Percentiles rank a stretch among this genome's conserved stretches.
These are phyloP conservation scores for Temnopleurus reevesii DNA, from an alignment of 53 echinoderm and acorn worm genomes.

Conservation along the genomic window DNA sequence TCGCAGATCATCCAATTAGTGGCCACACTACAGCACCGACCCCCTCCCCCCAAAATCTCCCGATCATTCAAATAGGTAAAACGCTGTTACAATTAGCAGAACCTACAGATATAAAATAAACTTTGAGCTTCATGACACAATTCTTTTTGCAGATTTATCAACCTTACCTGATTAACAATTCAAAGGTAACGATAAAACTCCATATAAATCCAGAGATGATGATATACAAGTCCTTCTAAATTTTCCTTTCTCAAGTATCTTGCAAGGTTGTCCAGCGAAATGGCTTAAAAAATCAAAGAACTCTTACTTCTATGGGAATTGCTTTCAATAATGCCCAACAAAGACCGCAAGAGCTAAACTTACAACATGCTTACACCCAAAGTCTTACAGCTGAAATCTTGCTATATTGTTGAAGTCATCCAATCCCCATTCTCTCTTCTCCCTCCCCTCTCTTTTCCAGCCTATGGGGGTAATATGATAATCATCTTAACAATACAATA, in stretches of 20 bases:
- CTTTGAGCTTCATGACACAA: too few species aligned
- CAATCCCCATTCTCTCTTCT: not conserved
- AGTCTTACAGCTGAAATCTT: not conserved
- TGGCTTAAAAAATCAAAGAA: not conserved
- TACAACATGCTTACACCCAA: too few species aligned
- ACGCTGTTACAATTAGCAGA: too few species aligned
- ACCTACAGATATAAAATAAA: too few species aligned
- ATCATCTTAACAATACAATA: slow-evolving; percentile 26
- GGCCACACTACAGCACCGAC: not conserved
- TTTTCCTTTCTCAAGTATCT: not conserved
- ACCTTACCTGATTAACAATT: too few species aligned
- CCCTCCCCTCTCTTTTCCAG: not conserved
- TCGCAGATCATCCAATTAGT: not conserved
- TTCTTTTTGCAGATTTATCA: too few species aligned
- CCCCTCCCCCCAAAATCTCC: too few species aligned
- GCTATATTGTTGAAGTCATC: too few species aligned
- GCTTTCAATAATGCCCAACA: not conserved
- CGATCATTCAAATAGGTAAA: too few species aligned
- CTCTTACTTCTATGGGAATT: not conserved
- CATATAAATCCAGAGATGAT: not conserved
- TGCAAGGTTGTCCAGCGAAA: not conserved
- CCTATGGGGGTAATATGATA: not conserved
- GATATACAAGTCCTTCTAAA: not conserved
- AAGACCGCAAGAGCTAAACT: not conserved
- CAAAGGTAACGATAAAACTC: not conserved